phyloP scores from a whole-genome alignment of 2,113 vertebrate genomes.

The Carollia perspicillata region DNA sequence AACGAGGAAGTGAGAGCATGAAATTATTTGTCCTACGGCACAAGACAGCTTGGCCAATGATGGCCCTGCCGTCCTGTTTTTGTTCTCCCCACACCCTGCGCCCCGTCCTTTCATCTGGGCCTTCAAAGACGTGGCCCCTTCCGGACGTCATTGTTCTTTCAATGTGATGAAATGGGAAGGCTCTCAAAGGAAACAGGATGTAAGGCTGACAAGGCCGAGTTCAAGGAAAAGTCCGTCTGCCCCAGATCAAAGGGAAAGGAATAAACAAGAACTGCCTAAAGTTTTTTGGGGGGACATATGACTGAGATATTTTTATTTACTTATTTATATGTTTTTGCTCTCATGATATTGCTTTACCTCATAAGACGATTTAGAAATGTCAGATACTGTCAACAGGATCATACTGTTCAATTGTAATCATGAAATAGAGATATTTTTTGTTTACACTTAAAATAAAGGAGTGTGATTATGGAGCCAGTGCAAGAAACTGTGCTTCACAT shows the following conservation, averaged over 20 bases:
- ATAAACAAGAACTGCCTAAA: constrained; percentile 32
- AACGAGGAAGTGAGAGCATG: background rate
- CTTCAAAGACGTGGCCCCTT: background rate
- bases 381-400: constrained; percentile 49
- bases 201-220: background rate
- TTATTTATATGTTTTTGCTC: constrained; percentile 36
- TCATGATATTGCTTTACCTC: constrained; percentile 49
- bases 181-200: background rate
- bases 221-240: background rate
- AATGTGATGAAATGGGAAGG: background rate
- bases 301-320: constrained; percentile 47
- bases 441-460: background rate
- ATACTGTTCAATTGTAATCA: constrained; percentile 41
- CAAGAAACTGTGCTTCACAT: background rate
- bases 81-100: accelerated
- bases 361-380: constrained; percentile 50
- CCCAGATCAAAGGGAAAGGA: constrained; percentile 36
- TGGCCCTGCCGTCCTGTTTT: background rate
- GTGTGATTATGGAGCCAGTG: background rate
- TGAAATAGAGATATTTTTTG: background rate
- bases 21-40: background rate
- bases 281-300: background rate
- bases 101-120: background rate
- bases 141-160: background rate
- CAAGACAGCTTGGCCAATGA: background rate